These are phyloP conservation scores for Barypeithes pellucidus DNA, from an alignment of 2,888 invertebrate species.

Conservation along the genomic window DNA sequence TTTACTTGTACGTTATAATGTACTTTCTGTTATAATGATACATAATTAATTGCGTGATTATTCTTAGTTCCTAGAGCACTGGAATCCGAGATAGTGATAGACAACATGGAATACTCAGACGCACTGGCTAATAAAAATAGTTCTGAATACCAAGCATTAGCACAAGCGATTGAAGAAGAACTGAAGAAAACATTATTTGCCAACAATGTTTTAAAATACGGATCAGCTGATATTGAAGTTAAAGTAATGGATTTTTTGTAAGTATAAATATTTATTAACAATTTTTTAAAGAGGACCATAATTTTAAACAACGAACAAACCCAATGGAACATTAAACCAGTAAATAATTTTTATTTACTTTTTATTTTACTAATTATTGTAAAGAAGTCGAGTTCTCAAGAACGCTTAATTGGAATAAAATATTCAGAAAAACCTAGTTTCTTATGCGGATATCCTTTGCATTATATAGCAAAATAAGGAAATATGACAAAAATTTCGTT, in stretches of 20 bases:
- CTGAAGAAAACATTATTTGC: slow-evolving; percentile 76
- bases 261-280: slow-evolving; percentile 53
- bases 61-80: slow-evolving; percentile 78
- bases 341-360: too few relatives aligned
- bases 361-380: too few relatives aligned
- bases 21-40: background rate
- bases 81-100: slow-evolving; percentile 79
- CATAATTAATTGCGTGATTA: background rate
- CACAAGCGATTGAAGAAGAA: slow-evolving; percentile 75
- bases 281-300: too few relatives aligned
- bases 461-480: too few relatives aligned
- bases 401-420: too few relatives aligned
- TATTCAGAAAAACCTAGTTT: too few relatives aligned
- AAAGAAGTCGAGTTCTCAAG: too few relatives aligned
- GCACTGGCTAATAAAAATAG: slow-evolving; percentile 77
- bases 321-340: too few relatives aligned
- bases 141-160: slow-evolving; percentile 76
- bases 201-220: slow-evolving; percentile 72
- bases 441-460: too few relatives aligned
- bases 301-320: too few relatives aligned
- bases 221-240: slow-evolving; percentile 74
- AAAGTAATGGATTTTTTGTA: slow-evolving; percentile 78
- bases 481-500: too few relatives aligned
- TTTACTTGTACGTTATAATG: too few relatives aligned
- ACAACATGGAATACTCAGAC: slow-evolving; percentile 77